Conservation (phyloP, 2,797 vertebrate genomes). For the Chloroceryle amazona region DNA sequence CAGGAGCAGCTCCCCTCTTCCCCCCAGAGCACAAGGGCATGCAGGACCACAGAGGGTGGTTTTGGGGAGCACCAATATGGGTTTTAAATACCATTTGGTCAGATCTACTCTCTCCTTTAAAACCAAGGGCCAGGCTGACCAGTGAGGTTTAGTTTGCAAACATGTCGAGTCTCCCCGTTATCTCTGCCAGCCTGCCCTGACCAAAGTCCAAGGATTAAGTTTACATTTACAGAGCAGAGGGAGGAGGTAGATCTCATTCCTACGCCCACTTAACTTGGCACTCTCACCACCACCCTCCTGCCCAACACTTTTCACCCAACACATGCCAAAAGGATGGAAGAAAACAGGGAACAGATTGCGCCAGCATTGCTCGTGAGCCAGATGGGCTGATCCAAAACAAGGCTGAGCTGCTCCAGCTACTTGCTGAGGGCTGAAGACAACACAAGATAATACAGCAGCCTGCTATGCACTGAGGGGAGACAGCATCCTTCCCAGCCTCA, state of each 20-base stretch:
- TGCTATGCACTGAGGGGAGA: fast-evolving
- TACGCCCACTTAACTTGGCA: not conserved
- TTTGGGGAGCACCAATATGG: not conserved
- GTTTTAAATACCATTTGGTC: not conserved
- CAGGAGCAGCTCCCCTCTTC: not conserved
- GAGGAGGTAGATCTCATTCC: constrained; percentile 19
- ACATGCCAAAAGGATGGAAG: not conserved
- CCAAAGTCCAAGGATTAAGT: not conserved
- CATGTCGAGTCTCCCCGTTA: fast-evolving
- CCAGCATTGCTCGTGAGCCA: fast-evolving
- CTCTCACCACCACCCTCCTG: not conserved
- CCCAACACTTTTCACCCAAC: not conserved
- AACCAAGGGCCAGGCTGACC: fast-evolving
- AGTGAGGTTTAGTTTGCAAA: not conserved
- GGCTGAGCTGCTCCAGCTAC: not conserved
- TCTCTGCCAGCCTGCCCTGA: not conserved
- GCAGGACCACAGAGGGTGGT: not conserved
- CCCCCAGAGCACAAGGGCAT: fast-evolving
- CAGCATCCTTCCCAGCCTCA: fast-evolving
- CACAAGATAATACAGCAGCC: not conserved
- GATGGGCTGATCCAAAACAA: not conserved
- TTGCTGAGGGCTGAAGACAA: not conserved
- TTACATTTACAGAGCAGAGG: not conserved
- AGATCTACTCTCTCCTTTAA: not conserved
- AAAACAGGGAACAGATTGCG: fast-evolving